phyloP scores from a whole-genome alignment of 2,797 vertebrate species.

The Neosilurus hyrtlii region DNA sequence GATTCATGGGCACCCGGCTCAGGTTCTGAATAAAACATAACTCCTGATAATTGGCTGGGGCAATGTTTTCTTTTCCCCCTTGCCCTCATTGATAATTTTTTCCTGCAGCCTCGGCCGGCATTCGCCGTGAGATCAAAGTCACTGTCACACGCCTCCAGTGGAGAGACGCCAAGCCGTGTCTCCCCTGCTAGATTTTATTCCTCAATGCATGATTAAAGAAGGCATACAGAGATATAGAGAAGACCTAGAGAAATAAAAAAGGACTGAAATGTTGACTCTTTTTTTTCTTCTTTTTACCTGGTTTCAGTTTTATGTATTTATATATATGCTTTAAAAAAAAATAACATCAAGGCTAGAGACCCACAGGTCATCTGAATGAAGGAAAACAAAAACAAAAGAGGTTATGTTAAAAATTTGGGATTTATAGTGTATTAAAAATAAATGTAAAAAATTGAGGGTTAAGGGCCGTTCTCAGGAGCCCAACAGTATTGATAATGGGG shows the following conservation, averaged over 20 bases:
- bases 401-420: neutral
- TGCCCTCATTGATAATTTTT: constrained; percentile 74
- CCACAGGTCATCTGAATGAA: neutral
- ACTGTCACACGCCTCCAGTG: constrained; percentile 71
- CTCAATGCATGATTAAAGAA: constrained; percentile 72
- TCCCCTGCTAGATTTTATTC: constrained; percentile 69
- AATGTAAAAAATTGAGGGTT: too few relatives aligned
- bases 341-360: neutral
- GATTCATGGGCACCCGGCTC: constrained; percentile 50
- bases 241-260: constrained; percentile 56
- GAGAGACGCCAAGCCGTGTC: constrained; percentile 68
- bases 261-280: constrained; percentile 37
- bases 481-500: too few relatives aligned
- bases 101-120: constrained; percentile 70
- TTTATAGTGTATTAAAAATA: neutral
- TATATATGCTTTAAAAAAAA: neutral
- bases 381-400: neutral
- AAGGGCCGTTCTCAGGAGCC: too few relatives aligned
- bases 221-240: constrained; percentile 62
- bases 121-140: constrained; percentile 76
- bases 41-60: constrained; percentile 66
- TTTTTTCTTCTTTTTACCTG: constrained; percentile 40
- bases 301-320: constrained; percentile 38
- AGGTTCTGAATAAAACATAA: constrained; percentile 67
- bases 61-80: constrained; percentile 64